Evolutionary conservation across 2,888 invertebrate species (phyloP), one percentile per base, ranked within the genome.

Genomic region (Eledona agricola): DNA sequence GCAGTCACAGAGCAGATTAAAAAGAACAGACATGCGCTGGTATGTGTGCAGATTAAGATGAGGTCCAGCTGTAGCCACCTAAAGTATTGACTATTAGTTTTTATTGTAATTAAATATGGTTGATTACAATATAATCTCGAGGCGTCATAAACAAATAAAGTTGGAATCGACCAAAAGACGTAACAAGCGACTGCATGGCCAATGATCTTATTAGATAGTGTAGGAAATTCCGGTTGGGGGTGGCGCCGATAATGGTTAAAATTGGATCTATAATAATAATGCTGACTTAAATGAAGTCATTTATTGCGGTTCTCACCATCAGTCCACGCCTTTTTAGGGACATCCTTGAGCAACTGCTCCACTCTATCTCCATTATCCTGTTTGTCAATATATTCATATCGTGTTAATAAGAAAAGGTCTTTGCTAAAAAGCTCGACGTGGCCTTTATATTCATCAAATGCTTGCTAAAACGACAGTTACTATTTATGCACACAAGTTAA

Each of bases 1-100:
- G 62, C 76, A 79, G 59, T 87, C 80, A 70, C 90, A 90, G 19
- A 90, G 76, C 28, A 84, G 71, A 74, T 88, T 85, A 65, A 88
- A 88, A 11, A 90, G 69, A 13, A 88, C 80, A 31, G 84, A 80
- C 6, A 79, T 71, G 2, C 81, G 74, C 60, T 83, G 80, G 62
- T 88, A 86, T 0, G 75, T 59, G 32, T 75, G 58, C 54, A 78
- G 77, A 53, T 83, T 82, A 34, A 80, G 74, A 31, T 79, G 75
- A 31, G 76, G 79, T 59, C 78, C 79, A 67, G 83, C 81, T 59
- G 84, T 81, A 63, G 84, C 79, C 76, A 82, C 77, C 80, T 83
- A 67, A 4, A 51, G 73, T 74, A 5, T 20, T 7, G 20, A 4
- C 3, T 4, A 17, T 35, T 50, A 16, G 11, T 3, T 10, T 28